Conservation (phyloP, 2,113 vertebrate genomes). For the Daphoenositta chrysoptera region DNA sequence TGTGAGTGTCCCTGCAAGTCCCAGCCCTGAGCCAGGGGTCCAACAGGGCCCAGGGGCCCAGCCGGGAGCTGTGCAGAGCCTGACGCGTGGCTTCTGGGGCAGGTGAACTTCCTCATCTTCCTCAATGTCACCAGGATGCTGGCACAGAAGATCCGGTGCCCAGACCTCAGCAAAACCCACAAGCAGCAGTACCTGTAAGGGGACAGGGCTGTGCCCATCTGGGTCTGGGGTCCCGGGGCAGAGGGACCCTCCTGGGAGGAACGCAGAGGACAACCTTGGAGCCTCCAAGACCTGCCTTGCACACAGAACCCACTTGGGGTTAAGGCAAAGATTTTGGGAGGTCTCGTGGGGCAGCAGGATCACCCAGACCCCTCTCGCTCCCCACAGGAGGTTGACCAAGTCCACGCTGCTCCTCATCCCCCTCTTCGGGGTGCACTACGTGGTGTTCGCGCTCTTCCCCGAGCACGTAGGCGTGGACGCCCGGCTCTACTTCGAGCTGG, state of each 20-base stretch:
- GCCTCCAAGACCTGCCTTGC: neutral
- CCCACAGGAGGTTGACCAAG: slow-evolving; percentile 59
- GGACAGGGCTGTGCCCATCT: neutral
- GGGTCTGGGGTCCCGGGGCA: neutral
- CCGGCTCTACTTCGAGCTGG: slow-evolving; percentile 64
- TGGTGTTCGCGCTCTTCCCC: slow-evolving; percentile 47
- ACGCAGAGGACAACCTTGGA: neutral
- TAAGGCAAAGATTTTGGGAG: neutral
- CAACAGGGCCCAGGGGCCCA: accelerated
- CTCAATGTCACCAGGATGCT: slow-evolving; percentile 75
- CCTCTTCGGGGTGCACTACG: slow-evolving; percentile 64
- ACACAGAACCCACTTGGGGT: neutral
- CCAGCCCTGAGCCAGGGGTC: neutral
- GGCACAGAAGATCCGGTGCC: slow-evolving; percentile 64
- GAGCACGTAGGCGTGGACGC: neutral
- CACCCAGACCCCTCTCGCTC: neutral
- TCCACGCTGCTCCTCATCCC: slow-evolving; percentile 69
- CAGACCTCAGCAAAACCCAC: slow-evolving; percentile 53
- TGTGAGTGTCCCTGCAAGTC: slow-evolving; percentile 49
- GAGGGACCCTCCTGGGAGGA: neutral
- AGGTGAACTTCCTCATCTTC: slow-evolving; percentile 73
- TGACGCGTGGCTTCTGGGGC: accelerated
- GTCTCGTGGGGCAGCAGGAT: neutral
- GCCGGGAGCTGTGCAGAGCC: neutral
- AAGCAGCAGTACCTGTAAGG: slow-evolving; percentile 66